A percentile compares a stretch with the other conserved stretches of the same genome.
These are phyloP conservation scores for Crepidodera aurea DNA, from an alignment of 2,888 invertebrate species.

Conservation along the genomic window DNA sequence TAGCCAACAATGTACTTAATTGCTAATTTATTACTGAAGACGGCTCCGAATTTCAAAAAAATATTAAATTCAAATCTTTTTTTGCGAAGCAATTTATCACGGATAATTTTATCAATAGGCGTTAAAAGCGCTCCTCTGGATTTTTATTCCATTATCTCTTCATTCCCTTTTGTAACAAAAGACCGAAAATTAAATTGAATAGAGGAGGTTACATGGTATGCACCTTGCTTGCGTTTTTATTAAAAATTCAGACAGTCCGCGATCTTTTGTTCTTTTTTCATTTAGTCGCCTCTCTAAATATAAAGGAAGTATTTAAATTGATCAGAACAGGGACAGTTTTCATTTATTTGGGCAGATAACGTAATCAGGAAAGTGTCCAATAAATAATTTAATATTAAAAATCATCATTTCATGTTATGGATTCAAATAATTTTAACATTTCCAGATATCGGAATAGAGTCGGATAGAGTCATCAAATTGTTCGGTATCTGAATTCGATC, in stretches of 20 bases:
- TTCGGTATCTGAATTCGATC: too few species aligned
- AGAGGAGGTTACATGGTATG: slow-evolving; percentile 16
- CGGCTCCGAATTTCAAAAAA: slow-evolving; percentile 2
- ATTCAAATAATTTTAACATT: too few species aligned
- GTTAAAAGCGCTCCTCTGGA: slow-evolving; percentile 15
- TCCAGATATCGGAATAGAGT: too few species aligned
- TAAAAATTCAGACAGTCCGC: slow-evolving; percentile 10
- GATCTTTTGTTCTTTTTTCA: slow-evolving; percentile 1
- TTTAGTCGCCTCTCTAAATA: neutral
- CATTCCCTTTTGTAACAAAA: slow-evolving; percentile 17
- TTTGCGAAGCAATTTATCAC: slow-evolving; percentile 14
- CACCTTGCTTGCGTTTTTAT: slow-evolving; percentile 8
- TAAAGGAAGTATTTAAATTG: neutral
- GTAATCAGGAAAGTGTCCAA: too few species aligned
- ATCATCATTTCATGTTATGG: too few species aligned
- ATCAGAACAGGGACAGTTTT: too few species aligned
- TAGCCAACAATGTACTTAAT: slow-evolving; percentile 4
- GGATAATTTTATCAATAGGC: slow-evolving; percentile 23
- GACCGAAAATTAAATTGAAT: slow-evolving; percentile 21
- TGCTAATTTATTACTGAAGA: slow-evolving; percentile 10
- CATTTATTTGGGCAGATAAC: too few species aligned
- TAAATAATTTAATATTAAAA: too few species aligned
- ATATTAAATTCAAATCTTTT: slow-evolving; percentile 14
- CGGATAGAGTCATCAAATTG: too few species aligned
- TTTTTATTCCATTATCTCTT: slow-evolving; percentile 19